Evolutionary conservation across 2,888 invertebrate genomes (phyloP), one percentile per base, ranked within the genome.

Genomic region (Folsomia manolachei): DNA sequence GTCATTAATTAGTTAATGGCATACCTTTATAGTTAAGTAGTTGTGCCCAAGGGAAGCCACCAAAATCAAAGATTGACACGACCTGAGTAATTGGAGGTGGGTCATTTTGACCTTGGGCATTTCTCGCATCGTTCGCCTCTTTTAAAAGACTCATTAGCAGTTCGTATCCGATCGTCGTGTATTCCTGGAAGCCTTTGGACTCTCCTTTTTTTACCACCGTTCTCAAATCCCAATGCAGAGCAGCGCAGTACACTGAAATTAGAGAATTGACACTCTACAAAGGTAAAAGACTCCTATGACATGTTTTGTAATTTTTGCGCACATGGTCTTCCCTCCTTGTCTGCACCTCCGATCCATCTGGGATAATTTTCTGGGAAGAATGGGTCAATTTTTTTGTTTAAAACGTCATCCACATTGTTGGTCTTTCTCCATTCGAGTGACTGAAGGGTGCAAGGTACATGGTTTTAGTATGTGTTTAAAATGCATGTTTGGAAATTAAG

Each of bases 181-280:
- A 74, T 1, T 63, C 25, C 9, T 69, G 27, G 27, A 76, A 76
- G 27, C 74, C 76, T 1, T 51, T 14, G 0, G 63, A 26, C 27
- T 63, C 70, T 21, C 71, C 72, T 18, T 63, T 18, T 21, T 69
- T 63, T 11, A 66, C 71, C 9, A 70, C 77, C 24, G 70, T 74
- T 39, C 72, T 73, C 1, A 75, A 39, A 51, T 77, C 77, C 77
- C 77, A 75, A 51, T 61, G 61, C 67, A 71, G 60, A 0, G 67
- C 68, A 2, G 66, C 68, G 7, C 27, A 21, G 1, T 63, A 19
- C 1, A 74, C 27, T 73, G 21, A 4, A 4, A 39, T 9, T 39
- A 9, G 14, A 39, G 4, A 9, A 39, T 39, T 39, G 4, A 39
- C 14, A 39, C 14, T 14, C 39, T 39, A 9, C 39, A 39, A 39